phyloP scores from a whole-genome alignment of 2,113 vertebrate genomes.

The Sinocyclocheilus anshuiensis region DNA sequence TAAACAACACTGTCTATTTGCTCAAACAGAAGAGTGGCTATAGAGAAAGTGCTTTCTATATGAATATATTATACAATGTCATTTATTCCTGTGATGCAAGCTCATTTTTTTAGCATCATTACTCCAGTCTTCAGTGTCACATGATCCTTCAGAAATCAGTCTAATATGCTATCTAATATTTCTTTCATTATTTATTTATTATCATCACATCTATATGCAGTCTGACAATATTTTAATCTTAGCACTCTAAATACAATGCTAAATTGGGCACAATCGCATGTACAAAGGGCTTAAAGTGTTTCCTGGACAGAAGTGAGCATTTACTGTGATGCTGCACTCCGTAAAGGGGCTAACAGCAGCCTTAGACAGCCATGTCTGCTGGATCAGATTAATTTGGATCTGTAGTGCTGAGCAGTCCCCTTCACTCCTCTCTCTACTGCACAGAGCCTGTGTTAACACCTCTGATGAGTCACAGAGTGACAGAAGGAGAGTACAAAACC shows the following conservation, averaged over 20 bases:
- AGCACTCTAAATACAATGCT: neutral
- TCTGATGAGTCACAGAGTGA: slow-evolving; percentile 37
- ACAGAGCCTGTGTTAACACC: neutral
- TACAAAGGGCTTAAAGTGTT: neutral
- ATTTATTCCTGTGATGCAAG: neutral
- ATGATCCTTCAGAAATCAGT: no score
- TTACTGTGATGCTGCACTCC: neutral
- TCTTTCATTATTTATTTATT: no score
- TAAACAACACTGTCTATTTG: neutral
- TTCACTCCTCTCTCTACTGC: slow-evolving; percentile 19
- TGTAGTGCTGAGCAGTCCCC: slow-evolving; percentile 23
- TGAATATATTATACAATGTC: neutral
- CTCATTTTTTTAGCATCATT: neutral
- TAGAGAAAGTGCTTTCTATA: neutral
- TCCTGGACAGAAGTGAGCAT: neutral
- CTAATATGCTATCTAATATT: no score
- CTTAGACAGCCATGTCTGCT: neutral
- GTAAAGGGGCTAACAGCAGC: slow-evolving; percentile 16
- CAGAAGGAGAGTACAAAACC: slow-evolving; percentile 44
- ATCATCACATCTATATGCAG: neutral
- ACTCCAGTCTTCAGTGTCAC: neutral
- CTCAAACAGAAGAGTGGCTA: neutral
- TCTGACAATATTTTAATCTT: slow-evolving; percentile 9
- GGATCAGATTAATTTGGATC: slow-evolving; percentile 23
- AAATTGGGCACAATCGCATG: neutral